Evolutionary conservation across 2,888 invertebrate genomes (phyloP), one percentile per base, ranked within the genome.

Genomic region (Spicauda simplicius): DNA sequence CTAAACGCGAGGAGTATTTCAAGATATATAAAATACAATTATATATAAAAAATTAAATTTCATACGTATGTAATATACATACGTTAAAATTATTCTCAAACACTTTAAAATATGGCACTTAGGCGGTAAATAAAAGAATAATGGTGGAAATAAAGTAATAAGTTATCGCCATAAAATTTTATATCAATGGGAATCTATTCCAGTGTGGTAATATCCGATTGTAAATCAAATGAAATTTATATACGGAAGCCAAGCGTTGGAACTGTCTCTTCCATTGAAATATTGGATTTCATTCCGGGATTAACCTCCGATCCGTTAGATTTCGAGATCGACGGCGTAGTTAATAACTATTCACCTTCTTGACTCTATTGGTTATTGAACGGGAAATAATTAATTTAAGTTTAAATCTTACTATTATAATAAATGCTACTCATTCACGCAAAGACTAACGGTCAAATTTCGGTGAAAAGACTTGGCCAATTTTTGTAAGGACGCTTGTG

Each of bases 281-380:
- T 69, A 72, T 72, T 75, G 74, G 18, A 79, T 78, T 77, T 77
- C 74, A 74, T 76, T 71, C 76, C 79, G 78, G 83, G 79, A 84
- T 84, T 82, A 86, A 79, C 79, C 80, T 74, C 70, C 77, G 77
- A 82, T 80, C 82, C 81, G 76, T 79, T 45, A 79, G 80, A 79
- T 81, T 77, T 76, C 48, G 70, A 71, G 74, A 75, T 76, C 84
- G 85, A 81, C 80, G 80, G 79, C 76, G 76, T 72, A 74, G 78
- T 80, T 83, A 83, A 84, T 86, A 86, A 84, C 82, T 80, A 83
- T 82, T 82, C 79, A 75, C 78, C 77, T 58, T 19, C 45, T 19
- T 45, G 6, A 48, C 25, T 25, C 16, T 48, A 48, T 48, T 14
- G 20, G 7, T 58, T 37, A 16, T 18, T 37, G 18, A 56, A 30